Conservation (phyloP, 2,888 invertebrate species). For the Carterocephalus palaemon region DNA sequence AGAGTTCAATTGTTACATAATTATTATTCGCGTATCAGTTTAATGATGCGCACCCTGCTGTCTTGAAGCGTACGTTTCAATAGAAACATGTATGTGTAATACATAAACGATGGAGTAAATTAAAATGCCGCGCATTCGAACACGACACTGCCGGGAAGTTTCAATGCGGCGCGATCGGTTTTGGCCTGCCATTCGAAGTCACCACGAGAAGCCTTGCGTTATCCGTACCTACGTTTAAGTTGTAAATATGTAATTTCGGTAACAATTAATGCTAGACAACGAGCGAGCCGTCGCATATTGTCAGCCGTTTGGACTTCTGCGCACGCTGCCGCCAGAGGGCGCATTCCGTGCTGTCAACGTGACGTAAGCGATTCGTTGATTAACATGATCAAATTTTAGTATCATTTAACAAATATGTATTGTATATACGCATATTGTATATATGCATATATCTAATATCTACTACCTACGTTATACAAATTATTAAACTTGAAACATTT, state of each 20-base stretch:
- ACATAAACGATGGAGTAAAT: slow-evolving; percentile 8
- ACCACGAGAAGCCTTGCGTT: slow-evolving; percentile 63
- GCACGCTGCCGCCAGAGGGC: slow-evolving; percentile 46
- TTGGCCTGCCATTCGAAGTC: slow-evolving; percentile 56
- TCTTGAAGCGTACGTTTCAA: slow-evolving; percentile 11
- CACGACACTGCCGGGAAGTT: slow-evolving; percentile 42
- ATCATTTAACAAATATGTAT: no score
- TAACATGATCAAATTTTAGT: no score
- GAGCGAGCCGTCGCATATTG: slow-evolving; percentile 62
- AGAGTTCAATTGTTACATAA: slow-evolving; percentile 7
- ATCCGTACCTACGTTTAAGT: slow-evolving; percentile 66
- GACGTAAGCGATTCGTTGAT: slow-evolving; percentile 5
- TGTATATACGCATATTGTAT: no score
- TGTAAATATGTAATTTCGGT: slow-evolving; percentile 72
- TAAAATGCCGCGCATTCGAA: not conserved
- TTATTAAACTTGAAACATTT: no score
- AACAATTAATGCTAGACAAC: slow-evolving; percentile 68
- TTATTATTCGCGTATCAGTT: slow-evolving; percentile 1
- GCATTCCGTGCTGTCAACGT: not conserved
- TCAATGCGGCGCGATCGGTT: slow-evolving; percentile 46
- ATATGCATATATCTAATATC: no score
- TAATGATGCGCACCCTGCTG: slow-evolving; percentile 18
- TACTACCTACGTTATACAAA: no score
- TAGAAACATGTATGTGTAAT: slow-evolving; percentile 13
- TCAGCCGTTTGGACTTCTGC: slow-evolving; percentile 72